Evolutionary conservation across 2,888 invertebrate genomes (phyloP), one percentile per base, ranked within the genome.

Genomic region (Thysanoteuthis rhombus): DNA sequence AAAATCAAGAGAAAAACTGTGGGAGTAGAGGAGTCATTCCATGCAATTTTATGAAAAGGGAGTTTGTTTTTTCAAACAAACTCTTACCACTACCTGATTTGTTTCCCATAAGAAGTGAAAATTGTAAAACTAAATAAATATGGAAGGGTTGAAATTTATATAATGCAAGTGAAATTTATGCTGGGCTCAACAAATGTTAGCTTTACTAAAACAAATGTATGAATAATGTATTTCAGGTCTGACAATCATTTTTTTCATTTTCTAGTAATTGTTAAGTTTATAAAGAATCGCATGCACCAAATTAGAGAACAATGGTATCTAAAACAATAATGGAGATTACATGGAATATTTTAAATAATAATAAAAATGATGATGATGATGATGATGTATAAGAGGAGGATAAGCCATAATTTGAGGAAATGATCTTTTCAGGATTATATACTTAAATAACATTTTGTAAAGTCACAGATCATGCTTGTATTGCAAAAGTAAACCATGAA

Each of bases 51-150:
- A n/a, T 58, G 8, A n/a, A 75, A n/a, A 75, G 10, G n/a, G n/a
- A n/a, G 28, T 58, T 58, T 75, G 32, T 28, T 58, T 5, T 32
- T n/a, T n/a, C 10, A n/a, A n/a, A 75, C n/a, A 75, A 75, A 8
- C 12, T n/a, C n/a, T 75, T 16, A 75, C 75, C n/a, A 75, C 19
- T 36, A 75, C 25, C 1, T 16, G 16, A n/a, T 75, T 12, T 16
- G 75, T 75, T n/a, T 10, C 16, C 75, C 75, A 22, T 25, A 19
- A 75, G 36, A n/a, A n/a, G 75, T n/a, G 12, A 75, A 75, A 75
- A 75, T n/a, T 75, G n/a, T 75, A 75, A 75, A 75, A 75, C n/a
- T n/a, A 75, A 75, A 75, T 75, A 75, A 75, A 75, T 75, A 75
- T 36, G 12, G n/a, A 75, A n/a, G n/a, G n/a, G 19, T 75, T 75